phyloP scores from a whole-genome alignment of 1,140 invertebrate species.

The Macrobrachium nipponense region DNA sequence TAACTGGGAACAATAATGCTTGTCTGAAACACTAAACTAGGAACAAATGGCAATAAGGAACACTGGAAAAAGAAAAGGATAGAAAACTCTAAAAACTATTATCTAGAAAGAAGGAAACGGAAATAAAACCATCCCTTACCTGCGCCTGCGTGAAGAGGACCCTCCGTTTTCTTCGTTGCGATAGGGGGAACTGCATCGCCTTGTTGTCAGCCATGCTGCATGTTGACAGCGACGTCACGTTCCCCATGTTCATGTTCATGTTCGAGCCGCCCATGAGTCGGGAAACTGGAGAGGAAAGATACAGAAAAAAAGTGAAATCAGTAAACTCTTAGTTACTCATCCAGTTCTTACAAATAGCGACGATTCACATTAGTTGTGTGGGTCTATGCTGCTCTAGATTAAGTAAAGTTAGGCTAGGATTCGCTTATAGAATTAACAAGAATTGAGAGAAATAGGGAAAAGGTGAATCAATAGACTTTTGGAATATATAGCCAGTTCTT shows the following conservation, averaged over 20 bases:
- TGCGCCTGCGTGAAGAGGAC: conserved; percentile 72
- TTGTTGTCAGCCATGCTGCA: conserved; percentile 80
- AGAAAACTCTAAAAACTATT: neutral
- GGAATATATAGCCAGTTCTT: too few relatives aligned
- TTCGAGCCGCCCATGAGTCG: conserved; percentile 87
- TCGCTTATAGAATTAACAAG: too few relatives aligned
- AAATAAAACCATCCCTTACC: conserved; percentile 64
- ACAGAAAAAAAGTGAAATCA: neutral
- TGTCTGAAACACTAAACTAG: too few relatives aligned
- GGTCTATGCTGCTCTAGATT: too few relatives aligned
- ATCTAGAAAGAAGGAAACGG: neutral
- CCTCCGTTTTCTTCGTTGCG: conserved; percentile 76
- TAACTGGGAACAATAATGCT: too few relatives aligned
- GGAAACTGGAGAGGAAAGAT: conserved; percentile 76
- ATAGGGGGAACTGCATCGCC: conserved; percentile 90
- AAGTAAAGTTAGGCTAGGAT: too few relatives aligned
- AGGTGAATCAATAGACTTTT: too few relatives aligned
- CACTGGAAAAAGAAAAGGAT: neutral
- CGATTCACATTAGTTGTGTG: too few relatives aligned
- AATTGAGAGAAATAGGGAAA: too few relatives aligned
- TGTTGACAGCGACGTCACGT: conserved; percentile 78
- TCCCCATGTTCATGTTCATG: conserved; percentile 82
- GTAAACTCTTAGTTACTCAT: neutral
- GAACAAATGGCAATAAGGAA: too few relatives aligned
- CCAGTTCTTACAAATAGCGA: too few relatives aligned